These are phyloP conservation scores for Aphelenchoides avenae DNA, from an alignment of 1,140 invertebrate genomes.

Conservation along the genomic window DNA sequence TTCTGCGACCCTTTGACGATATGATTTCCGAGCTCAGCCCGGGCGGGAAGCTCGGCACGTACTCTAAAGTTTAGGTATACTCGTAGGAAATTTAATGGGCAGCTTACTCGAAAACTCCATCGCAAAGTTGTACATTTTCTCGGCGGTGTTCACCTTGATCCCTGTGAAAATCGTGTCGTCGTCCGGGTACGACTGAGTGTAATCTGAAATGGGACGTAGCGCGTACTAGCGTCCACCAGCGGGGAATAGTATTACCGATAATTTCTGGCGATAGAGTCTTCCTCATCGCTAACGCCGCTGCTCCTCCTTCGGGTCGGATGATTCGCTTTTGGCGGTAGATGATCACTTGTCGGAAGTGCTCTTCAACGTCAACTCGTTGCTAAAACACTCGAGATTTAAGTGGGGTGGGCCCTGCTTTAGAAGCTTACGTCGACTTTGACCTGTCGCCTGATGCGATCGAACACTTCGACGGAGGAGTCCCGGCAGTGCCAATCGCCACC, in stretches of 20 bases:
- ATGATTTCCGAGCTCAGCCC: slow-evolving; percentile 11
- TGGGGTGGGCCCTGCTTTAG: not conserved
- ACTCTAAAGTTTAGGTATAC: slow-evolving; percentile 20
- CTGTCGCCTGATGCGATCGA: slow-evolving; percentile 24
- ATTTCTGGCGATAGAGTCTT: slow-evolving; percentile 6
- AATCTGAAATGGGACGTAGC: slow-evolving; percentile 15
- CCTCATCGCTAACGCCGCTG: not conserved
- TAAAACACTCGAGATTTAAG: not conserved
- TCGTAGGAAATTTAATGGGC: slow-evolving; percentile 3
- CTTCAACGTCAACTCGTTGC: slow-evolving; percentile 36
- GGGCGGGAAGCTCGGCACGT: slow-evolving; percentile 25
- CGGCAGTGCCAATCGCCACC: slow-evolving; percentile 35
- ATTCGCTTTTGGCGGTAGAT: slow-evolving; percentile 23
- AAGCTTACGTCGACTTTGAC: slow-evolving; percentile 10
- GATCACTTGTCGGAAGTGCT: slow-evolving; percentile 40
- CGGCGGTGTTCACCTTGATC: slow-evolving; percentile 26
- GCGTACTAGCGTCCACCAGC: no score
- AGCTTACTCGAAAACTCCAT: slow-evolving; percentile 42
- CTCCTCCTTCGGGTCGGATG: not conserved
- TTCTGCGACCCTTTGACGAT: slow-evolving; percentile 16
- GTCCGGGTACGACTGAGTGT: slow-evolving; percentile 4
- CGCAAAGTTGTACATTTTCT: slow-evolving; percentile 32
- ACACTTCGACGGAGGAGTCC: slow-evolving; percentile 14
- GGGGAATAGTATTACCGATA: slow-evolving; percentile 9
- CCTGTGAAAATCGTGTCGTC: slow-evolving; percentile 17